Conservation (phyloP, 1,140 invertebrate genomes). For the Macrostomum lignano region DNA sequence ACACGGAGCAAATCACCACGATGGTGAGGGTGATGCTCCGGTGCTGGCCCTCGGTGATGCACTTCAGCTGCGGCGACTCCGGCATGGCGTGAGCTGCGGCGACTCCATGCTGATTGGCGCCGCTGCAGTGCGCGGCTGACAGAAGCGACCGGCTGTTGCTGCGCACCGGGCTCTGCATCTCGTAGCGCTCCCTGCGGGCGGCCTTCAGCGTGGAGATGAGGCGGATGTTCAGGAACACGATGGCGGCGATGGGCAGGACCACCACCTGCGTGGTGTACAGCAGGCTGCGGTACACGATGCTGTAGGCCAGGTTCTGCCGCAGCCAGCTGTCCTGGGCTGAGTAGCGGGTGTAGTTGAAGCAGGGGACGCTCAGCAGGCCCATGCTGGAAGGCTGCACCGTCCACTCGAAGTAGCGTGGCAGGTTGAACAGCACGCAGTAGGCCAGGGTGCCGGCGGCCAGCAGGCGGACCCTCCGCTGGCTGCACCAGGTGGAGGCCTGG, state of each 20-base stretch:
- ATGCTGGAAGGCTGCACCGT: too few relatives aligned
- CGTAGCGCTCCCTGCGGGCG: neutral
- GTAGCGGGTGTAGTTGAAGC: neutral
- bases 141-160: neutral
- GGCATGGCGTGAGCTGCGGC: neutral
- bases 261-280: conserved; percentile 3
- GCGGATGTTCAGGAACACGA: conserved; percentile 4
- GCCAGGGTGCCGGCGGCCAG: neutral
- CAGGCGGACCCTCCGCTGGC: conserved; percentile 2
- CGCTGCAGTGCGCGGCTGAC: neutral
- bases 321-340: neutral
- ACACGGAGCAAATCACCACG: conserved; percentile 1
- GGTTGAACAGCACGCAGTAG: conserved; percentile 6
- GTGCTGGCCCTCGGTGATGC: conserved; percentile 1
- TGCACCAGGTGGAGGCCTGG: conserved; percentile 3
- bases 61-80: neutral
- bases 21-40: conserved; percentile 3
- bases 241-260: conserved; percentile 1
- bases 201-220: conserved; percentile 3
- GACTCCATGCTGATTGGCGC: neutral
- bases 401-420: conserved; percentile 7
- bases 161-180: neutral
- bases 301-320: neutral
- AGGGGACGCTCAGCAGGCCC: neutral
- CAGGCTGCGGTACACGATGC: conserved; percentile 1